Percentiles rank a stretch among this genome's conserved stretches.
Evolutionary conservation across 2,113 vertebrate genomes (phyloP).

Genomic region (Oryzias curvinotus): DNA sequence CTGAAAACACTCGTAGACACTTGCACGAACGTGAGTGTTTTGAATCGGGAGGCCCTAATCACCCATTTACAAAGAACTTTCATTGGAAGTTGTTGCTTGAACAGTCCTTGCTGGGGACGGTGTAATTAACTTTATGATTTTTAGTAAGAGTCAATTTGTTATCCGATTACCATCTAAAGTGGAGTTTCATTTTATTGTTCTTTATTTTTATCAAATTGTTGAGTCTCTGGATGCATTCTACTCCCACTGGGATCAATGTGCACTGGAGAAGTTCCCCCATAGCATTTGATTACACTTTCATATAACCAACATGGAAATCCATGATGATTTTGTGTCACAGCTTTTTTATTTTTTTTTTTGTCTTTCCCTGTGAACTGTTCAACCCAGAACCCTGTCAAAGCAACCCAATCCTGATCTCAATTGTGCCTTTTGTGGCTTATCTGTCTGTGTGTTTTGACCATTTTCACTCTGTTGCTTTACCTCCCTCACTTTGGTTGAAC

Average conservation of each 20-base stretch:
- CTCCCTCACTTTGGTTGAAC: constrained; percentile 61
- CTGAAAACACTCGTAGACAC: no score
- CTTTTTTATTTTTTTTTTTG: constrained; percentile 43
- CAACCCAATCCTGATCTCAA: constrained; percentile 14
- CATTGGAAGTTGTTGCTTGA: no score
- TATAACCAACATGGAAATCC: constrained; percentile 44
- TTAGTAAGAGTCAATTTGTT: constrained; percentile 12
- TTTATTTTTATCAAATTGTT: no score
- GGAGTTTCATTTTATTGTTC: constrained; percentile 53
- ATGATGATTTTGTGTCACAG: constrained; percentile 31
- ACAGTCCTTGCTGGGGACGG: no score
- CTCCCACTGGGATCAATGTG: constrained; percentile 1
- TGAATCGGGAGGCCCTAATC: no score
- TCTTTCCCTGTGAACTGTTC: constrained; percentile 16
- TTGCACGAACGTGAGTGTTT: no score
- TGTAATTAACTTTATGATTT: no score
- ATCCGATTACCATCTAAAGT: constrained; percentile 63
- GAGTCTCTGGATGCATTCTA: no score
- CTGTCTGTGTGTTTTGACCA: neutral
- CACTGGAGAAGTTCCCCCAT: constrained; percentile 35
- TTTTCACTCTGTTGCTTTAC: constrained; percentile 14
- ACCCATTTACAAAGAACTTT: no score
- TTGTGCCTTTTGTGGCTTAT: constrained; percentile 3
- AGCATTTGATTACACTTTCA: constrained; percentile 39
- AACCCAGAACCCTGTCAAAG: constrained; percentile 13